Base-by-base conservation (phyloP, 2,888 invertebrate species). In the Drosophila neonasuta region DNA sequence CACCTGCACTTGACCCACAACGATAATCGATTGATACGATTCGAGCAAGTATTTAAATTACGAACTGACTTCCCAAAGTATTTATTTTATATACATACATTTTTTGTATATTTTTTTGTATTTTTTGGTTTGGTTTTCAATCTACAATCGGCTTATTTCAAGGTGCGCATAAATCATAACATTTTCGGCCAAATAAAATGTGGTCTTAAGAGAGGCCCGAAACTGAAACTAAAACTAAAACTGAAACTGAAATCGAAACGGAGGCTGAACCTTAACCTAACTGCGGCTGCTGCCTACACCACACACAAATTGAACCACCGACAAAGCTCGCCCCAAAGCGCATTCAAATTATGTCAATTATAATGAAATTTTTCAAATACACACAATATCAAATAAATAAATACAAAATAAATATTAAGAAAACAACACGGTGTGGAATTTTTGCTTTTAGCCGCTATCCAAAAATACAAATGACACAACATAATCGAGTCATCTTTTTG, bases 281-380 rank as follows among this genome's bases (percentile, higher is more conserved):
- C 44, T 49, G 51, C 13, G 41, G 30, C 42, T 29, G 32, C 36
- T 17, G 20, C 34, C 39, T 41, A 41, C 39, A 41, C 13, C 24
- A 24, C 24, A 24, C 39, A 41, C 39, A 15, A 11, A 39, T 39
- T 39, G 36, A n/a, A n/a, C 55, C 60, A 55, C 72, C 65, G 63
- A 77, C 74, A 74, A 71, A 76, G 71, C 81, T 70, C 84, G 77
- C 79, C 77, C 70, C 81, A 80, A 79, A 84, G 77, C 85, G 80
- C 80, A 81, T 81, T 81, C 70, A 84, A 81, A 84, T 81, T 75
- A 81, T 81, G 80, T 75, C 80, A 81, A 84, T 81, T 81, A 81
- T 80, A 80, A 81, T 84, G 72, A 80, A 79, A 84, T 77, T 70
- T 78, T 68, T 73, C 64, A 75, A 68, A 61, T 34, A 20, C n/a